Evolutionary conservation across 1,140 invertebrate genomes (phyloP).

Genomic region (Pseudomyrmex concolor): DNA sequence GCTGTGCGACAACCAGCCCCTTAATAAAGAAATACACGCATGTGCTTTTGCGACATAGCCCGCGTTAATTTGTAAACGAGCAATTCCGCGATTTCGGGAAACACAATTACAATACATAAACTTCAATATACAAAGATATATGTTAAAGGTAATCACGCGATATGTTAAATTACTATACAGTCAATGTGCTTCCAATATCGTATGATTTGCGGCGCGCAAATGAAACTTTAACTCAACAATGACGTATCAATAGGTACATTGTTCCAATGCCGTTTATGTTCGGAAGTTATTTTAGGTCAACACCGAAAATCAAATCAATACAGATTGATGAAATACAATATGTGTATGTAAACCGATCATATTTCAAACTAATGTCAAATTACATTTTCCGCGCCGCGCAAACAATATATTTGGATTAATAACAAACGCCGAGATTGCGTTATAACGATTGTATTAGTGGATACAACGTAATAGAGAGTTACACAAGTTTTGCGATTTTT

Average conservation of each 20-base stretch:
- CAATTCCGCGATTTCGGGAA: neutral
- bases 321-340: constrained; percentile 1
- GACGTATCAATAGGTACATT: constrained; percentile 10
- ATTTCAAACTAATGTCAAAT: constrained; percentile 41
- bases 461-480: too few species aligned
- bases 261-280: constrained; percentile 38
- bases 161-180: constrained; percentile 35
- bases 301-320: constrained; percentile 37
- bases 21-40: neutral
- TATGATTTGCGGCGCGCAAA: constrained; percentile 24
- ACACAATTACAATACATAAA: constrained; percentile 43
- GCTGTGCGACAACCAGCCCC: too few species aligned
- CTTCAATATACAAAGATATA: constrained; percentile 11
- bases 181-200: neutral
- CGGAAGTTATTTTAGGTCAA: neutral
- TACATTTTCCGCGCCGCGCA: neutral
- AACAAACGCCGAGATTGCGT: neutral
- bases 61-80: too few species aligned
- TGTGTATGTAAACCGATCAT: neutral
- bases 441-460: too few species aligned
- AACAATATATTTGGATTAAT: constrained; percentile 4
- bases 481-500: too few species aligned
- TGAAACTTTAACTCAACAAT: constrained; percentile 47
- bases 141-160: neutral
- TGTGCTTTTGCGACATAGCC: too few species aligned